These are phyloP conservation scores for Muscicapa adusta DNA, from an alignment of 2,113 vertebrate species.

Conservation along the genomic window DNA sequence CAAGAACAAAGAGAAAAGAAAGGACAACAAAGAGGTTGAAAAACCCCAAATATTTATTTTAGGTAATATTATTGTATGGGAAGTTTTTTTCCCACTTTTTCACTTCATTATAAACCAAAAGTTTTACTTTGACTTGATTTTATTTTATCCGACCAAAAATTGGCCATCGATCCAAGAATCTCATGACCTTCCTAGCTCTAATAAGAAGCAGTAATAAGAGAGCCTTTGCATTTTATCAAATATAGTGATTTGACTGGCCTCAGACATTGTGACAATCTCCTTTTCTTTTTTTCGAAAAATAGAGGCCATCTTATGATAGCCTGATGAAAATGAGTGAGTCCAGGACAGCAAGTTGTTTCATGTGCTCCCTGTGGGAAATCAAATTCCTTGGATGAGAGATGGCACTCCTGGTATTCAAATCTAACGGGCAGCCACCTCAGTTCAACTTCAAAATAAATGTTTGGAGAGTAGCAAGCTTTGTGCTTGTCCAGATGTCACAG, in stretches of 20 bases:
- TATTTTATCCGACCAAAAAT: neutral
- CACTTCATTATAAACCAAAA: neutral
- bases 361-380: neutral
- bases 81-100: accelerated
- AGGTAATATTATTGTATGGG: neutral
- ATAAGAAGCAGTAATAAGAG: neutral
- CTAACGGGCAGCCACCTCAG: neutral
- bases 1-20: neutral
- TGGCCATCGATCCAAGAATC: neutral
- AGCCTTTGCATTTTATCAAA: neutral
- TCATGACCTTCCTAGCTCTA: neutral
- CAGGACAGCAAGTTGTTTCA: neutral
- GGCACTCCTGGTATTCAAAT: neutral
- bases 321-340: neutral
- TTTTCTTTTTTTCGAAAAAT: neutral
- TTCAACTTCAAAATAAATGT: neutral
- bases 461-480: neutral
- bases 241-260: neutral
- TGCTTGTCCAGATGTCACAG: neutral
- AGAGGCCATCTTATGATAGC: neutral
- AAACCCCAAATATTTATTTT: neutral
- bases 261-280: neutral
- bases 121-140: neutral
- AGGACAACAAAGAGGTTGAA: neutral
- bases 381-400: neutral